Evolutionary conservation across 2,888 invertebrate species (phyloP).

Genomic region (Parascotia fuliginaria): DNA sequence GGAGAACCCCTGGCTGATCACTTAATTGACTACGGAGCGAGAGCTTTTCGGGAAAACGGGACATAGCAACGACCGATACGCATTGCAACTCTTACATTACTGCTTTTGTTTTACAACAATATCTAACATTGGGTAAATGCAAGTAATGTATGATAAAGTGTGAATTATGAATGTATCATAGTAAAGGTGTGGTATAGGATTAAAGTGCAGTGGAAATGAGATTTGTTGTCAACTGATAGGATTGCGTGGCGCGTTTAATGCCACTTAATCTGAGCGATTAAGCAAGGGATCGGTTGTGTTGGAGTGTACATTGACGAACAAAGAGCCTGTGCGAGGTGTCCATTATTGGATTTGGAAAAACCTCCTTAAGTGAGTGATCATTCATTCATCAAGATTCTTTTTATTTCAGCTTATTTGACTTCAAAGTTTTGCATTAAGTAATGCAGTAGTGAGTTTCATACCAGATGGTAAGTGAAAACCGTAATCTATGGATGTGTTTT

Average conservation of each 20-base stretch:
- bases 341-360: constrained; percentile 58
- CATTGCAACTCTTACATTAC: constrained; percentile 46
- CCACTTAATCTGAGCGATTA: constrained; percentile 75
- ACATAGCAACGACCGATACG: constrained; percentile 28
- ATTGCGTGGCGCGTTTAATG: constrained; percentile 74
- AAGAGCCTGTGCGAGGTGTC: constrained; percentile 45
- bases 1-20: constrained; percentile 82
- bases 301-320: constrained; percentile 34
- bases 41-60: constrained; percentile 64
- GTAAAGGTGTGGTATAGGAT: constrained; percentile 51
- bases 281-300: constrained; percentile 56
- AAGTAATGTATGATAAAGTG: constrained; percentile 39
- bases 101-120: constrained; percentile 3
- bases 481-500: too few relatives aligned
- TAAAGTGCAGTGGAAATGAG: constrained; percentile 81
- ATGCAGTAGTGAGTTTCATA: too few relatives aligned
- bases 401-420: too few relatives aligned
- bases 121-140: not conserved
- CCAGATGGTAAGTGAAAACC: too few relatives aligned
- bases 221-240: constrained; percentile 79
- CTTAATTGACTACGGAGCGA: constrained; percentile 82
- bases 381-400: not conserved
- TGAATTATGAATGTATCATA: constrained; percentile 20
- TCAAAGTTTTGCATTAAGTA: too few relatives aligned
- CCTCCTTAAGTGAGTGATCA: constrained; percentile 1